Conservation (phyloP, 1,140 invertebrate species). For the Helicorthomorpha holstii region DNA sequence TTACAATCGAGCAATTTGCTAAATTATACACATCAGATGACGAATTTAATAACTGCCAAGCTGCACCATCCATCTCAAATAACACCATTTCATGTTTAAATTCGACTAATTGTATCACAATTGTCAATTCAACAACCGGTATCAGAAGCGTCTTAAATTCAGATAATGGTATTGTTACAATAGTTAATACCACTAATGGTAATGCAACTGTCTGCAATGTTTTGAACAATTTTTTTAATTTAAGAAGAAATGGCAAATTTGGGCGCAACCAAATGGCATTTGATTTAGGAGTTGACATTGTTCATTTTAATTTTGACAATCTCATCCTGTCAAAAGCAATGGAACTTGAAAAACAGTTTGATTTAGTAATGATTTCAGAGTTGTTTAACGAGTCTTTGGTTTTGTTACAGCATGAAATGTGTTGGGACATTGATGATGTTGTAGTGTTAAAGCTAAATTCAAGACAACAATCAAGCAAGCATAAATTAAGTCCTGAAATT, state of each 20-base stretch:
- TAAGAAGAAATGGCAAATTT: neutral
- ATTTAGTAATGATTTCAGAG: conserved; percentile 34
- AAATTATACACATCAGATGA: no score
- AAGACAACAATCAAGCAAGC: conserved; percentile 13
- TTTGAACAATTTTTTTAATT: neutral
- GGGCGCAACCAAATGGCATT: conserved; percentile 27
- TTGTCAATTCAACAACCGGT: neutral
- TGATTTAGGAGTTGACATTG: conserved; percentile 21
- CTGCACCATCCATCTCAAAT: neutral
- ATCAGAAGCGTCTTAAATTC: neutral
- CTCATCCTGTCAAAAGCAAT: conserved; percentile 16
- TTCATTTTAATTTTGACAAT: conserved; percentile 13
- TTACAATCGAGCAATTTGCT: neutral
- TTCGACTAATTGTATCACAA: neutral
- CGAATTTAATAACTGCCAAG: no score
- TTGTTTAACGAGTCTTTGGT: conserved; percentile 36
- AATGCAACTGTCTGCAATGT: neutral
- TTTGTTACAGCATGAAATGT: conserved; percentile 28
- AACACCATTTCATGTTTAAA: neutral
- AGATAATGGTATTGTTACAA: neutral
- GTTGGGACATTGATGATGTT: conserved; percentile 31
- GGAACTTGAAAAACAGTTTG: conserved; percentile 26
- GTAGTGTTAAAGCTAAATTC: conserved; percentile 24
- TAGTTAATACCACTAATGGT: neutral
- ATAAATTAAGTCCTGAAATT: neutral